Percentiles rank a stretch among this genome's conserved stretches.
phyloP scores from a whole-genome alignment of 2,113 vertebrate genomes.

The Himantopus leucocephalus region DNA sequence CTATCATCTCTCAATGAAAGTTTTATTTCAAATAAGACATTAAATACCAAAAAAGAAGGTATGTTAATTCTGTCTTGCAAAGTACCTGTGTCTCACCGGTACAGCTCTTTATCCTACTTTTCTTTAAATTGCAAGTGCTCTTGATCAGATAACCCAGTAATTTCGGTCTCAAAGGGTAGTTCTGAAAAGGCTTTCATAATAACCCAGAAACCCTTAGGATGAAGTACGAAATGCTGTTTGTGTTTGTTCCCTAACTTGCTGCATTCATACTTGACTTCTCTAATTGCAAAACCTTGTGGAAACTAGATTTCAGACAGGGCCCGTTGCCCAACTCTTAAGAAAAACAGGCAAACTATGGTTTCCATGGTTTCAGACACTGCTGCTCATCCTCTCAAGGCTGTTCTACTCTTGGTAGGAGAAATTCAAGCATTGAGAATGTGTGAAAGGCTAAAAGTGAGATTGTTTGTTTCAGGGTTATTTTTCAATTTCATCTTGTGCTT shows the following conservation, averaged over 20 bases:
- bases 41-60: background rate
- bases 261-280: constrained; percentile 13
- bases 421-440: background rate
- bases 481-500: background rate
- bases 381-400: constrained; percentile 43
- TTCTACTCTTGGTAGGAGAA: background rate
- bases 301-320: constrained; percentile 43
- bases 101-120: background rate
- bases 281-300: constrained; percentile 57
- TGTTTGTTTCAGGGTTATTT: constrained; percentile 1
- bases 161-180: background rate
- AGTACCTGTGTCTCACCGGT: background rate
- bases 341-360: constrained; percentile 54
- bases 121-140: background rate
- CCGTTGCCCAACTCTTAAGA: constrained; percentile 32
- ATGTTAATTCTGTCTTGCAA: background rate
- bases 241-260: constrained; percentile 16
- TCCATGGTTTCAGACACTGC: constrained; percentile 61
- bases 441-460: constrained; percentile 24
- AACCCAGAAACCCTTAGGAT: background rate
- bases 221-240: constrained; percentile 16
- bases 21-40: background rate
- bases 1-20: background rate
- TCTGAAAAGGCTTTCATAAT: background rate
- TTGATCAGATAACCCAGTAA: background rate